Evolutionary conservation across 2,797 vertebrate genomes (phyloP), one percentile per base, ranked within the genome.

Genomic region (Botia kubotai): DNA sequence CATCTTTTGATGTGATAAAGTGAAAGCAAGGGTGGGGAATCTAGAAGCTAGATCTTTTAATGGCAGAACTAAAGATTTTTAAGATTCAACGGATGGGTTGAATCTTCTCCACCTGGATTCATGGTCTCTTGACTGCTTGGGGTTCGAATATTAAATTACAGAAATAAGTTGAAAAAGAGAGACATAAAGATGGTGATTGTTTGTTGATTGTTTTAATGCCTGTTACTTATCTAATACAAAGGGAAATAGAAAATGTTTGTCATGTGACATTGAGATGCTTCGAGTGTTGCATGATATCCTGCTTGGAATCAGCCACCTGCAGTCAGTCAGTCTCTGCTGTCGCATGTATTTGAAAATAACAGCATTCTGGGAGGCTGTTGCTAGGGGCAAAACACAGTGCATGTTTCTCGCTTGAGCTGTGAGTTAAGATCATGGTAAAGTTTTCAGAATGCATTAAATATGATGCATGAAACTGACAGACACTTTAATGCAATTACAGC

Each of bases 341-440:
- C 65, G 48, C 57, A 65, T 79, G 66, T 74, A 33, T 79, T 60
- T 50, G 65, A 74, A 71, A 65, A 65, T 70, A 69, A 72, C 72
- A 17, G 48, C 65, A 21, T 53, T 13, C 58, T 79, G 55, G 48
- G 71, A 39, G 70, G 76, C 70, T 73, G 76, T 74, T 74, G 77
- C 66, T 73, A 63, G 48, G 76, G 55, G 66, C 76, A 70, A 36
- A 21, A 69, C 33, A 16, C 16, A 43, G 68, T 29, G 50, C 29
- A 23, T 63, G 26, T 2, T 23, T 50, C 62, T 48, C 1, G 14
- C 63, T 53, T 63, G 13, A 63, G 68, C 29, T 13, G 36, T 4
- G 29, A 69, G 23, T 19, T 55, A 36, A 48, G 8, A 23, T 68
- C 10, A n/a, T 14, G 12, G 17, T 76, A 29, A 0, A 21, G 23